Base-by-base conservation (phyloP, 35 echinoderm and acorn worm species). In the Anneissia japonica region DNA sequence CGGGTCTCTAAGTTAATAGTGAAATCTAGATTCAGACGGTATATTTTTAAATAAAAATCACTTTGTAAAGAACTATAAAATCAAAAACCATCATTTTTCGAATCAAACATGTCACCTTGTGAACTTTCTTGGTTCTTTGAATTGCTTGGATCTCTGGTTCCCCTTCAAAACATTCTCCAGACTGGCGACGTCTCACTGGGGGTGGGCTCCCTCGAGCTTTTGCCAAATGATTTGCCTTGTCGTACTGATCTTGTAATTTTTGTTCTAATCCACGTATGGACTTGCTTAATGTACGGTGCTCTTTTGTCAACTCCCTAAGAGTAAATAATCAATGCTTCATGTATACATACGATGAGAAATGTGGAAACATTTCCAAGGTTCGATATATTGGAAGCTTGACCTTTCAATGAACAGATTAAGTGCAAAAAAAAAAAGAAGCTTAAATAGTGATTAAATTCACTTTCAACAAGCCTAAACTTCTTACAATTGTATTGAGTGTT, bases 51-150 rank as follows among this genome's bases (percentile, higher is more conserved):
- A n/a, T n/a, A n/a, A n/a, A n/a, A n/a, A n/a, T n/a, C n/a, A n/a
- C n/a, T n/a, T n/a, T n/a, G n/a, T n/a, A n/a, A n/a, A n/a, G n/a
- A n/a, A n/a, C n/a, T n/a, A n/a, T n/a, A n/a, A n/a, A n/a, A n/a
- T n/a, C n/a, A n/a, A n/a, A n/a, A n/a, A n/a, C n/a, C n/a, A n/a
- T n/a, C n/a, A n/a, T n/a, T n/a, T n/a, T n/a, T n/a, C n/a, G n/a
- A n/a, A n/a, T n/a, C n/a, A n/a, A n/a, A n/a, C n/a, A 55, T 77
- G 30, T 75, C 82, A 90, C 96, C 90, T 99, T 99, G 75, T 94
- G 91, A 31, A 99, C 83, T 83, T 93, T 93, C 84, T 99, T 89
- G 17, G 92, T 79, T 32, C 91, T 84, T 46, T 90, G 93, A 37
- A 99, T 87, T 39, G 96, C 89, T 37, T 91, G 74, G 12, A 91